These are phyloP conservation scores for Elanus axillaris DNA, from an alignment of 2,113 vertebrate species.

Conservation along the genomic window DNA sequence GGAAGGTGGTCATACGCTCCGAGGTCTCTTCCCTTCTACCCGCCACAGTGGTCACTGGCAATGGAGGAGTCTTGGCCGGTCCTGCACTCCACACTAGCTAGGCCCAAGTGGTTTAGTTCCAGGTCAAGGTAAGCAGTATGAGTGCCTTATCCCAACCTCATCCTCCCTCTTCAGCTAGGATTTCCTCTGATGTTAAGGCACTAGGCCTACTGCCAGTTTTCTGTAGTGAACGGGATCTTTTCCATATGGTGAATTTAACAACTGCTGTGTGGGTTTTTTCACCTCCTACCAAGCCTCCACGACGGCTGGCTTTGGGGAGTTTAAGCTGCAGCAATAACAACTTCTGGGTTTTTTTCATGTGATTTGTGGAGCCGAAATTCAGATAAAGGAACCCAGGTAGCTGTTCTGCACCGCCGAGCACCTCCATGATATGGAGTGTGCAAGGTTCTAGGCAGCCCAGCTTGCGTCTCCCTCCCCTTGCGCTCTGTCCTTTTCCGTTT, in stretches of 20 bases:
- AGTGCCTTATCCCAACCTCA: not conserved
- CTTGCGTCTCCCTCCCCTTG: not conserved
- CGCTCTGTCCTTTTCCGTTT: not conserved
- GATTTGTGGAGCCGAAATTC: not conserved
- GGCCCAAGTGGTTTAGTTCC: not conserved
- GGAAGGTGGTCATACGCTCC: not conserved
- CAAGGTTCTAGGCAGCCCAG: not conserved
- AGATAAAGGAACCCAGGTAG: not conserved
- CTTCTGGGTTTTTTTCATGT: not conserved
- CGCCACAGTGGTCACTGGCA: not conserved
- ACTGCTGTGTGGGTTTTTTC: conserved; percentile 59
- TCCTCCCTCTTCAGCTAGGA: conserved; percentile 5
- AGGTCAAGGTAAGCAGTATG: not conserved
- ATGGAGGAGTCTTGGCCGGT: not conserved
- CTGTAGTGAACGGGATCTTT: conserved; percentile 51
- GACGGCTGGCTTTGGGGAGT: conserved; percentile 18
- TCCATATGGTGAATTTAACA: conserved; percentile 63
- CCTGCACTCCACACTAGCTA: not conserved
- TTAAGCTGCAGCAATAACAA: conserved; percentile 49
- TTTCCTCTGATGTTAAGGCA: conserved; percentile 36
- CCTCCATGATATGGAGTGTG: not conserved
- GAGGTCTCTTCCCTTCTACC: not conserved
- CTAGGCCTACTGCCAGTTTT: conserved; percentile 43
- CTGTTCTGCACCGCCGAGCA: not conserved
- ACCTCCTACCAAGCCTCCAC: conserved; percentile 44